These are phyloP conservation scores for Acleris laterana DNA, from an alignment of 2,888 invertebrate genomes.

Conservation along the genomic window DNA sequence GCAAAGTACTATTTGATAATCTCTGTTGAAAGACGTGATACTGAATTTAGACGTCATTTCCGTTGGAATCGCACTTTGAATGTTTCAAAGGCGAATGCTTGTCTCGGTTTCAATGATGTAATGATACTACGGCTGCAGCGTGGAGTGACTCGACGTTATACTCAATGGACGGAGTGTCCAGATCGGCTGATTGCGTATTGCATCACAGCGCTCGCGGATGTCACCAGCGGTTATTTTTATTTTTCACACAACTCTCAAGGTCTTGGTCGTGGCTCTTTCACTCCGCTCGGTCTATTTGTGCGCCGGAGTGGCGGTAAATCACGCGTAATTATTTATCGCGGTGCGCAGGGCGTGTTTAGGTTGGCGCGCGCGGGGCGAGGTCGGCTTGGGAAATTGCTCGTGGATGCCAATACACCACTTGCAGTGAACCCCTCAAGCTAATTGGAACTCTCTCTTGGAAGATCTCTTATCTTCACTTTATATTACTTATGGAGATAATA, in stretches of 20 bases:
- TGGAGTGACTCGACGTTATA: not conserved
- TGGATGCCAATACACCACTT: constrained; percentile 31
- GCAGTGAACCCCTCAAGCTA: not conserved
- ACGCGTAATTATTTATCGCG: constrained; percentile 39
- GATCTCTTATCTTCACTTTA: too few species aligned
- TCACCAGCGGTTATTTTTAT: constrained; percentile 36
- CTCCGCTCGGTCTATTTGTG: constrained; percentile 36
- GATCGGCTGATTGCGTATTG: constrained; percentile 10
- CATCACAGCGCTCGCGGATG: constrained; percentile 22
- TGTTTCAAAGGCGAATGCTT: not conserved
- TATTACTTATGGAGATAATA: too few species aligned
- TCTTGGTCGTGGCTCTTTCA: constrained; percentile 38
- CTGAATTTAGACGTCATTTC: constrained; percentile 10
- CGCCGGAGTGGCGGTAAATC: constrained; percentile 45
- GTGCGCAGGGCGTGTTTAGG: constrained; percentile 53
- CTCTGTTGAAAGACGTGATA: not conserved
- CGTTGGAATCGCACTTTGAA: not conserved
- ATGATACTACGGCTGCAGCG: constrained; percentile 12
- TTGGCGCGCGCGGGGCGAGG: constrained; percentile 49
- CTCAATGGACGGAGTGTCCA: constrained; percentile 9
- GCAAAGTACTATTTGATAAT: too few species aligned
- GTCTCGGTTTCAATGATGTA: constrained; percentile 11
- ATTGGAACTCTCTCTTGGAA: not conserved
- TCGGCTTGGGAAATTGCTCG: constrained; percentile 36
- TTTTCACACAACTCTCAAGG: constrained; percentile 31